These are phyloP conservation scores for Tonatia bakeri DNA, from an alignment of 2,113 vertebrate species.

Conservation along the genomic window DNA sequence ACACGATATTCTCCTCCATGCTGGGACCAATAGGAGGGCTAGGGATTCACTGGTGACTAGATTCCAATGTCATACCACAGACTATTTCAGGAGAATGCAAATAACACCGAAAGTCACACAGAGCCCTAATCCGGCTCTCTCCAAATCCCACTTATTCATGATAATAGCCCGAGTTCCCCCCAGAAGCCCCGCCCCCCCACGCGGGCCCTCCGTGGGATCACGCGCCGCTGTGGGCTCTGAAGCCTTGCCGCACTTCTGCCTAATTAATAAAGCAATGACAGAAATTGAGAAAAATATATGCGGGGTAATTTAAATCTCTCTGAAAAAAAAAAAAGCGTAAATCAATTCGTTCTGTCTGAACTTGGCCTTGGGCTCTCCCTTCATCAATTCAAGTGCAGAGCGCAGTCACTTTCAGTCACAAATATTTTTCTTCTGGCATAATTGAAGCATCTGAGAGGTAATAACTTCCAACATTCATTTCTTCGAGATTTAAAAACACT, in stretches of 20 bases:
- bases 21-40: background rate
- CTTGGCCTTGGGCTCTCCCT: constrained; percentile 63
- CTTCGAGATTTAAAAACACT: constrained; percentile 41
- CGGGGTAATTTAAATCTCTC: constrained; percentile 69
- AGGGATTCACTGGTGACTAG: constrained; percentile 5
- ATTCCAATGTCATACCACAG: background rate
- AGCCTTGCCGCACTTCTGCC: constrained; percentile 56
- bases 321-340: constrained; percentile 66
- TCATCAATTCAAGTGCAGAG: constrained; percentile 73
- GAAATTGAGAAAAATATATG: constrained; percentile 65
- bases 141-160: constrained; percentile 36
- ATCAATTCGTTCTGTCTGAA: constrained; percentile 72
- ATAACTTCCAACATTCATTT: constrained; percentile 45
- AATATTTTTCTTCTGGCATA: constrained; percentile 71
- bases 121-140: background rate
- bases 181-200: constrained; percentile 47
- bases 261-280: constrained; percentile 78
- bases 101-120: background rate
- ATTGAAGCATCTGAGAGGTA: constrained; percentile 44
- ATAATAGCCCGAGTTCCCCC: constrained; percentile 5
- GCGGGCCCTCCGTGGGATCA: constrained; percentile 43
- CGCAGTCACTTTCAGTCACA: constrained; percentile 70
- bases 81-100: constrained; percentile 40
- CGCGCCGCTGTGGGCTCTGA: constrained; percentile 48
- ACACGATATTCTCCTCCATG: background rate